Evolutionary conservation across 2,888 invertebrate species (phyloP), one percentile per base, ranked within the genome.

Genomic region (Aelia acuminata): DNA sequence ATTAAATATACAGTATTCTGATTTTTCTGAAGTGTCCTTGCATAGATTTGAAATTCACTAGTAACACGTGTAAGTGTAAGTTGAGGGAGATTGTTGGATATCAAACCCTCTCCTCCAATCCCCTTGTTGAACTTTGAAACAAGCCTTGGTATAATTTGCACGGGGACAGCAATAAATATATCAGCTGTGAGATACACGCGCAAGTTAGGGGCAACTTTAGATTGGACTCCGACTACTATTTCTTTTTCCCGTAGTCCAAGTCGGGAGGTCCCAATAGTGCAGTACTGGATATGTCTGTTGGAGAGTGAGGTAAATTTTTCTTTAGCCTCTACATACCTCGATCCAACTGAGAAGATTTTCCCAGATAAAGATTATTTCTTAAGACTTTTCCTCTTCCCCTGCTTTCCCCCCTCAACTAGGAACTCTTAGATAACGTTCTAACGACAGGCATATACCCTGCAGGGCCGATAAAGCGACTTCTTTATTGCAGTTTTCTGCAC

Each of bases 311-410:
- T n/a, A 80, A 43, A 80, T 43, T 80, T 80, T 47, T 80, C 80
- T 43, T n/a, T 43, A 80, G 43, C 1, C 80, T 80, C 80, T 80
- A n/a, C 80, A n/a, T 35, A 80, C 80, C 39, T 8, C 26, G 80
- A 10, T 43, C 80, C 20, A 11, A 18, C 39, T 20, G 15, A 80
- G 80, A n/a, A 80, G 80, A 80, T 80, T 80, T 47, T 47, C n/a
- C n/a, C 43, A 80, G 80, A 80, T 80, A 80, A 80, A 80, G 80
- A 80, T 80, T 43, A 80, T 80, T 80, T 43, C 80, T 80, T 80
- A 80, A 47, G 80, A 47, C 43, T 80, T 80, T 80, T 80, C 80
- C 80, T 80, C 43, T 43, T 80, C 15, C 39, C 75, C 80, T 3
- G 20, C 35, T n/a, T 15, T 39, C 75, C 39, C 15, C 4, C 20